Conservation (phyloP, 1,140 invertebrate genomes). For the Drosophila quadrilineata region DNA sequence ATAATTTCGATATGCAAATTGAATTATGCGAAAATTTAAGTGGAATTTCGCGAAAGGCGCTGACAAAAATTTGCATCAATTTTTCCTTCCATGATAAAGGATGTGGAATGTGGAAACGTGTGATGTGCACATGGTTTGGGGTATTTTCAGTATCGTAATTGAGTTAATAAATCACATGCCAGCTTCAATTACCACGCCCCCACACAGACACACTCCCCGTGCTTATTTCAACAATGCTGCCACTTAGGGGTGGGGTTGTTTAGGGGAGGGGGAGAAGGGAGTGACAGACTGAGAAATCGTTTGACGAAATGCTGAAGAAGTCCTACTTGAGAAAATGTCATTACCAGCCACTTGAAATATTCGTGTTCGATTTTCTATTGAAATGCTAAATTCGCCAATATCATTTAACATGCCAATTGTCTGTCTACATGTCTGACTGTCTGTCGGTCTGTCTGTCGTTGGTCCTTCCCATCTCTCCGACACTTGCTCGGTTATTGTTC, state of each 20-base stretch:
- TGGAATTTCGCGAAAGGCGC: conserved; percentile 43
- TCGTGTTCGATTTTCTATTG: conserved; percentile 71
- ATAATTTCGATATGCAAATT: conserved; percentile 50
- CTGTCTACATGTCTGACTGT: background rate
- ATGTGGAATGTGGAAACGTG: background rate
- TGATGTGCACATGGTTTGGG: background rate
- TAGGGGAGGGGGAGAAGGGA: too few relatives aligned
- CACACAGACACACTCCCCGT: background rate
- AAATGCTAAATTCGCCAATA: conserved; percentile 69
- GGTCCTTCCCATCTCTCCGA: too few relatives aligned
- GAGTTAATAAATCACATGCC: conserved; percentile 71
- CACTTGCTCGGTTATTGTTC: background rate
- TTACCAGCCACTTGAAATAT: conserved; percentile 70
- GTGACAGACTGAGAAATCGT: conserved; percentile 16
- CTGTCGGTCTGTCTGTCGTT: background rate
- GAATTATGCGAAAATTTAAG: conserved; percentile 69
- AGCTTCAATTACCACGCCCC: conserved; percentile 56
- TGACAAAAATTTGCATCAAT: conserved; percentile 63
- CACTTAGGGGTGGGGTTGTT: too few relatives aligned
- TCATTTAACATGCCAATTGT: conserved; percentile 39
- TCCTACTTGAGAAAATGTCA: conserved; percentile 54
- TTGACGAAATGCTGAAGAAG: conserved; percentile 21
- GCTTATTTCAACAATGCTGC: conserved; percentile 55
- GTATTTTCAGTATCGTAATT: conserved; percentile 54
- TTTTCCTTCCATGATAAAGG: conserved; percentile 50